Base-by-base conservation (phyloP, 2,888 invertebrate species). In the Gastracanthus pulcherrimus region DNA sequence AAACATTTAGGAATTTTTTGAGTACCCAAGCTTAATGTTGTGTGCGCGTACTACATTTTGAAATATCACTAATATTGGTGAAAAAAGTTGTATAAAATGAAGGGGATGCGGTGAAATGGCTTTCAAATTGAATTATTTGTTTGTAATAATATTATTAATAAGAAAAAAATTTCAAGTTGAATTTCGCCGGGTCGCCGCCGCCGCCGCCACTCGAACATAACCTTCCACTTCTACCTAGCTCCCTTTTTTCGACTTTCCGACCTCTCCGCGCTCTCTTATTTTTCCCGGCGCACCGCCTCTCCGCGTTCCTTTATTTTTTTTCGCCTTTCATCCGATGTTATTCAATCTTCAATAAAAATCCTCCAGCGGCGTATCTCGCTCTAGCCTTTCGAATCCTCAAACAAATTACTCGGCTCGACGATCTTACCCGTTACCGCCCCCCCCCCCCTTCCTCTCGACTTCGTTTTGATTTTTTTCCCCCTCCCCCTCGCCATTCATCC, bases 261-360 rank as follows among this genome's bases (percentile, higher is more conserved):
- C 36, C 34, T 45, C 48, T 45, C 31, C 9, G 55, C 23, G n/a
- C 23, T 19, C 41, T 29, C 58, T 3, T 36, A 19, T 31, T 78
- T 5, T 6, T 55, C 62, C 26, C 38, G 23, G 51, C 9, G 51
- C n/a, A n/a, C 48, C 55, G 55, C 55, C 55, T 55, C 26, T 55
- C 19, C 19, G 9, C 51, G 34, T 16, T 41, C 29, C 45, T 55
- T 58, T 74, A 13, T 80, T 69, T 58, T 60, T 64, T 58, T 31
- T 36, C 62, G 51, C 41, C 36, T 26, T 74, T n/a, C 58, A 34
- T 60, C 69, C 51, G 36, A 29, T 45, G 51, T 66, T 74, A 45
- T 62, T 41, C 55, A 60, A 70, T 75, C 70, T 75, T 70, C 38
- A 45, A 69, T 78, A 71, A 78, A 74, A 78, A 78, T 64, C 48